Percentiles rank a stretch among this genome's conserved stretches.
These are phyloP conservation scores for Anthoscopus minutus DNA, from an alignment of 2,113 vertebrate species.

Conservation along the genomic window DNA sequence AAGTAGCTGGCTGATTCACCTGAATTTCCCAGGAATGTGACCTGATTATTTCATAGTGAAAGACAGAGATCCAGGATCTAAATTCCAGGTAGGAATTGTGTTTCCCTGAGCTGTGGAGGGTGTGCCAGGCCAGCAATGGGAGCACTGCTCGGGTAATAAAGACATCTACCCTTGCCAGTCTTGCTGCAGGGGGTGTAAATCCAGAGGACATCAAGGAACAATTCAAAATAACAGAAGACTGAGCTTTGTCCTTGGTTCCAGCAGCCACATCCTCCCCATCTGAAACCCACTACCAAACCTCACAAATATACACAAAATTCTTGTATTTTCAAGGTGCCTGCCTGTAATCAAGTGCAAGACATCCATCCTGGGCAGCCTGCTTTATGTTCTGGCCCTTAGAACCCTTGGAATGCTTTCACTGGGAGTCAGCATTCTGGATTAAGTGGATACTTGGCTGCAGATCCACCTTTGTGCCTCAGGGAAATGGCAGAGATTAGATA, in stretches of 20 bases:
- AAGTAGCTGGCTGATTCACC: not conserved
- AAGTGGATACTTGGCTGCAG: slow-evolving; percentile 53
- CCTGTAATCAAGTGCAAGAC: not conserved
- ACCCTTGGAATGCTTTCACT: slow-evolving; percentile 24
- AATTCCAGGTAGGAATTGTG: not conserved
- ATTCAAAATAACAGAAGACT: not conserved
- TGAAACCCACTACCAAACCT: not conserved
- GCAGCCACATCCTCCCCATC: not conserved
- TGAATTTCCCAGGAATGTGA: not conserved
- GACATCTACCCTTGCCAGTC: not conserved
- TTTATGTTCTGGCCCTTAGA: slow-evolving; percentile 1
- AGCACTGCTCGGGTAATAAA: not conserved
- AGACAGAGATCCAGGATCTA: not conserved
- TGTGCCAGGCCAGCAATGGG: not conserved
- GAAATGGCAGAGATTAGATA: slow-evolving; percentile 40
- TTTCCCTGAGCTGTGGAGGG: not conserved
- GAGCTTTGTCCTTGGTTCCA: not conserved
- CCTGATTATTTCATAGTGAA: not conserved
- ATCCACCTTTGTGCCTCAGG: slow-evolving; percentile 34
- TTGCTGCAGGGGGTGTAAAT: not conserved
- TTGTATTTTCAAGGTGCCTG: not conserved
- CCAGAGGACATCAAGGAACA: not conserved
- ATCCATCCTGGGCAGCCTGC: not conserved
- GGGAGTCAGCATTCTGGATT: slow-evolving; percentile 22
- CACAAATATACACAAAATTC: not conserved